Percentiles rank a stretch among this genome's conserved stretches.
phyloP scores from a whole-genome alignment of 2,888 invertebrate species.

The Cancer borealis region DNA sequence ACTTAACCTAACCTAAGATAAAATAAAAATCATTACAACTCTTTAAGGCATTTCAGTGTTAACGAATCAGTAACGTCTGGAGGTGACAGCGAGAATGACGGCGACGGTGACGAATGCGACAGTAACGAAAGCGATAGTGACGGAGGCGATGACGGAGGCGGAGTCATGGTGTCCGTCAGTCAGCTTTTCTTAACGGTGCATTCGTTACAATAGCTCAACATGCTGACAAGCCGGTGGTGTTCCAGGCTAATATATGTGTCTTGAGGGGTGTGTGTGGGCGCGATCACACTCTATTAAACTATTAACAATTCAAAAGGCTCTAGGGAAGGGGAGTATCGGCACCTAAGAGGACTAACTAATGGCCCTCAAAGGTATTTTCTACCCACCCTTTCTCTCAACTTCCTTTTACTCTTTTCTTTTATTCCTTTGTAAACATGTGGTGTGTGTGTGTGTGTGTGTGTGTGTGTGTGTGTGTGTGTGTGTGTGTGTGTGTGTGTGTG shows the following conservation, averaged over 20 bases:
- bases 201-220: background rate
- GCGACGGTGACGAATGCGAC: background rate
- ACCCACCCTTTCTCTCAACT: background rate
- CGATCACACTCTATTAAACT: background rate
- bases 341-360: background rate
- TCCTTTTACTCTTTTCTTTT: background rate
- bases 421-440: background rate
- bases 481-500: slow-evolving; percentile 38
- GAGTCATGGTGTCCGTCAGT: too few species aligned
- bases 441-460: background rate
- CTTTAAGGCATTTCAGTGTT: too few species aligned
- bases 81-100: background rate
- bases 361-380: background rate
- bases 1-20: too few species aligned
- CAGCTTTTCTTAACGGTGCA: too few species aligned
- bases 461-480: slow-evolving; percentile 29
- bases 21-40: too few species aligned
- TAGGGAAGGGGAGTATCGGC: background rate
- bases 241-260: background rate
- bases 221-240: background rate
- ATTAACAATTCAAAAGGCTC: background rate
- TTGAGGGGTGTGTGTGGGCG: background rate
- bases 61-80: too few species aligned
- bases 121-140: background rate
- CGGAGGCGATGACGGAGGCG: too few species aligned